A percentile compares a stretch with the other conserved stretches of the same genome.
These are phyloP conservation scores for Leptobrachium leishanense DNA, from an alignment of 2,113 vertebrate species.

Conservation along the genomic window DNA sequence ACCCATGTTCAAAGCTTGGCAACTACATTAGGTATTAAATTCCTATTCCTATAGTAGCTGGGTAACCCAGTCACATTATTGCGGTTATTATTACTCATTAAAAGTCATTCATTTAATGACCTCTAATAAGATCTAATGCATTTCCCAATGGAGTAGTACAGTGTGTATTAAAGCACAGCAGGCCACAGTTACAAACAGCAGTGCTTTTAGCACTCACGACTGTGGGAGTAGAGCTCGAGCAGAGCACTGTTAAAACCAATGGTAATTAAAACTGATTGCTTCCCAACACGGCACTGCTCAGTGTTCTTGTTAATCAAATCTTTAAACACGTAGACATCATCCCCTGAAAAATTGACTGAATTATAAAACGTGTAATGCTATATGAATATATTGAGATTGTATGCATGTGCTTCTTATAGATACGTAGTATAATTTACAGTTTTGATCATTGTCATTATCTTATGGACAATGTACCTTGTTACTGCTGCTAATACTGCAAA, in stretches of 20 bases:
- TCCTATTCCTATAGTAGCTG: background rate
- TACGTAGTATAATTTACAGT: no score
- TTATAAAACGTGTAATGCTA: no score
- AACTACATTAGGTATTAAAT: no score
- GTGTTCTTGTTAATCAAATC: constrained; percentile 65
- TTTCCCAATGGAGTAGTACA: constrained; percentile 10
- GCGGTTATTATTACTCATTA: constrained; percentile 30
- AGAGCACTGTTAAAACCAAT: constrained; percentile 65
- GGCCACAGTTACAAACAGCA: constrained; percentile 27
- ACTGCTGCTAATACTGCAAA: no score
- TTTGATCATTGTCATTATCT: no score
- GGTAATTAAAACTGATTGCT: constrained; percentile 72
- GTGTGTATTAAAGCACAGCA: constrained; percentile 15
- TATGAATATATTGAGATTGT: no score
- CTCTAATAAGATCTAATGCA: constrained; percentile 17
- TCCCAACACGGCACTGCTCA: constrained; percentile 70
- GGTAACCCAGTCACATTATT: background rate
- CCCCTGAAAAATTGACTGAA: no score
- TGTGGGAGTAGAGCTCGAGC: constrained; percentile 66
- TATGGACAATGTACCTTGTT: no score
- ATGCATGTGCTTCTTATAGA: no score
- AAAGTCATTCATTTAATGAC: constrained; percentile 26
- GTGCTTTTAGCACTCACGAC: constrained; percentile 63
- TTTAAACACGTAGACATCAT: constrained; percentile 62
- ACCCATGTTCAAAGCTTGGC: no score